Evolutionary conservation across 2,888 invertebrate genomes (phyloP).

Genomic region (Amphimallon solstitiale): DNA sequence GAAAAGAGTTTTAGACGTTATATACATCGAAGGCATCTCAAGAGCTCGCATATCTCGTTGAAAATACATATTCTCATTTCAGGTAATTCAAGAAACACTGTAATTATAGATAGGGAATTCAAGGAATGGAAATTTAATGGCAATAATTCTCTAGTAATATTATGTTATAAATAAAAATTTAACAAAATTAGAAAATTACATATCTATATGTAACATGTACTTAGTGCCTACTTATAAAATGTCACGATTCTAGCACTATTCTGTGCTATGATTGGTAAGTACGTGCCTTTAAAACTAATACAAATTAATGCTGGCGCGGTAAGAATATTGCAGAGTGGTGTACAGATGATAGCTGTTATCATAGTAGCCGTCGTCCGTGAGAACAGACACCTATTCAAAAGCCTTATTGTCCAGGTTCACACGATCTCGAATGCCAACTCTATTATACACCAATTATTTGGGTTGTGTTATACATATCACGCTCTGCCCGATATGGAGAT

Average conservation of each 20-base stretch:
- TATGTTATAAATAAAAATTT: too few species aligned
- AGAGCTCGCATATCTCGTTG: too few species aligned
- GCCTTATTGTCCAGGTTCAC: constrained; percentile 54
- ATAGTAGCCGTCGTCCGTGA: constrained; percentile 45
- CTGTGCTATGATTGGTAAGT: constrained; percentile 2
- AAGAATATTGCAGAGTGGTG: constrained; percentile 44
- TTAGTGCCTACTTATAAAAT: too few species aligned
- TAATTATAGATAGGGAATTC: too few species aligned
- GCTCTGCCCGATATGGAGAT: constrained; percentile 59
- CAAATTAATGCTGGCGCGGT: constrained; percentile 42
- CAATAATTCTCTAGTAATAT: too few species aligned
- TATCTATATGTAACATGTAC: too few species aligned
- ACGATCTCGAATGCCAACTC: constrained; percentile 60
- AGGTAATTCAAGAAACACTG: too few species aligned
- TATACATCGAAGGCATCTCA: too few species aligned
- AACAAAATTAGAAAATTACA: too few species aligned
- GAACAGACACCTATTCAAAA: constrained; percentile 47
- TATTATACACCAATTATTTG: constrained; percentile 62
- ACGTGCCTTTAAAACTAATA: constrained; percentile 38
- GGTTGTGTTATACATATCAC: constrained; percentile 63
- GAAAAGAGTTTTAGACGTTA: too few species aligned
- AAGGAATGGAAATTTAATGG: too few species aligned
- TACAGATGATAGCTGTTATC: constrained; percentile 50
- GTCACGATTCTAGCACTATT: constrained; percentile 15
- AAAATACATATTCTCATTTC: too few species aligned